Evolutionary conservation across 2,113 vertebrate species (phyloP), one percentile per base, ranked within the genome.

Genomic region (Platanista minor): DNA sequence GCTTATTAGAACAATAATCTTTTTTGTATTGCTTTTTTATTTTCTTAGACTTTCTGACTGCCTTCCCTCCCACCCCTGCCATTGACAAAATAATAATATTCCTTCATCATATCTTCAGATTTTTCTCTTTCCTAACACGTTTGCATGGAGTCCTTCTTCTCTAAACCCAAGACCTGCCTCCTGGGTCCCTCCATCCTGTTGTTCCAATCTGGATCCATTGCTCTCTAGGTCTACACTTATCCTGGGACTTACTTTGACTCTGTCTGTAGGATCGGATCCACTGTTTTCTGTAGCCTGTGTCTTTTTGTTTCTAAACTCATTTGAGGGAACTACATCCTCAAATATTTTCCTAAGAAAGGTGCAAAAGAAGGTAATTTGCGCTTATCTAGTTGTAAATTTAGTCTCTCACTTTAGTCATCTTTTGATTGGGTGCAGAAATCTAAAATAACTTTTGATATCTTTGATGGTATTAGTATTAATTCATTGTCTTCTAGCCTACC

Each of bases 381-480:
- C 59, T 46, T 87, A 75, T 27, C 59, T 85, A 81, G 87, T 61
- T 82, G 66, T 91, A 86, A 95, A 96, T 64, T 74, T 95, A 78
- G 7, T 83, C n/a, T 88, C 29, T 95, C 29, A 36, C 49, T 78
- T 84, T 94, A 90, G 69, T 94, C 29, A 78, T 81, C n/a, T 43
- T 91, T 87, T 87, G 46, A 23, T 9, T 59, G 8, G 0, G 18
- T 96, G 8, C 85, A 74, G 52, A 72, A 92, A 29, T 93, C 11
- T 83, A 81, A 94, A 89, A 33, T 94, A 89, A 86, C 21, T 90
- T 92, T 20, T n/a, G 18, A 25, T 88, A 41, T 81, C 36, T 66
- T 84, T 92, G 23, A 41, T 86, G 25, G 71, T 77, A 2, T 27
- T 77, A 29, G 71, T 77, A 2, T 27, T 77, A 29, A 8, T 80